Evolutionary conservation across 2,888 invertebrate species (phyloP), one percentile per base, ranked within the genome.

Genomic region (Tineola bisselliella): DNA sequence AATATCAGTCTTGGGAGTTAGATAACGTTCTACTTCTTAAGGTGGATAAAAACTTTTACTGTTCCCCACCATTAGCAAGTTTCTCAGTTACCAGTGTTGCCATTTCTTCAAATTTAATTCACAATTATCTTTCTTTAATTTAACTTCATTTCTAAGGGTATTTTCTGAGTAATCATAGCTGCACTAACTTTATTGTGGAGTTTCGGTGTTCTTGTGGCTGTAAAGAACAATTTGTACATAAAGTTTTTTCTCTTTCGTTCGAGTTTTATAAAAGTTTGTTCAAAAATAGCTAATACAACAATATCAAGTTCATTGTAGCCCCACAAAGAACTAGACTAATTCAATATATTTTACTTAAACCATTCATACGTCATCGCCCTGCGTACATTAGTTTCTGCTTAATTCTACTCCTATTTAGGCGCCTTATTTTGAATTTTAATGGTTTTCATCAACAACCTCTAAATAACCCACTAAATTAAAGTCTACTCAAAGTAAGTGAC

Each of bases 41-140:
- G 48, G 15, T 18, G 18, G 48, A 48, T 48, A 48, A 48, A 48
- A 48, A 48, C 17, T 48, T 38, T 38, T 12, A 38, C 38, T 38
- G 38, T 25, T 25, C 25, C 6, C n/a, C 44, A 4, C 48, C 18
- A 48, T 48, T 48, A 48, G 48, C 13, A 15, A 38, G 38, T 38
- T 38, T 38, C 48, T 18, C 15, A 48, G 48, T 18, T 48, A 48
- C 48, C 48, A 12, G 13, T 48, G 48, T 48, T 18, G 15, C 38
- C 38, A 38, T 38, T 38, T 38, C 38, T 38, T 38, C 38, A 38
- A 38, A 38, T 38, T 38, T 38, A 38, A 38, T 38, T 38, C 38
- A 38, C 38, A n/a, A n/a, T n/a, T n/a, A n/a, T n/a, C 48, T 48
- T 48, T 48, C 48, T 48, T 48, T 48, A 48, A 48, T 48, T 48